Percentiles rank a stretch among this genome's conserved stretches.
Evolutionary conservation across 2,888 invertebrate species (phyloP).

Genomic region (Eumerus sabulonum): DNA sequence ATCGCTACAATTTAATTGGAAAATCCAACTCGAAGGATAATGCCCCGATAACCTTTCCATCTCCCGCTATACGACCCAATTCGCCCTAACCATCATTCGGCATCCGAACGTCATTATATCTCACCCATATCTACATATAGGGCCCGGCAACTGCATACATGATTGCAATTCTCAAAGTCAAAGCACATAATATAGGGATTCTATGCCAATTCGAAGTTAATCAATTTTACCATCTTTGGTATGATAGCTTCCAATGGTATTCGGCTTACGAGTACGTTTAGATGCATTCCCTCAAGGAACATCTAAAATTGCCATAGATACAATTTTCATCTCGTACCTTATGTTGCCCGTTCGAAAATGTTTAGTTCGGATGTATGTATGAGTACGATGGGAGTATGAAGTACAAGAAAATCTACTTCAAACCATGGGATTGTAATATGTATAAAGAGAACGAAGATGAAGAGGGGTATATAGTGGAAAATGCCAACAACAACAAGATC

Average conservation of each 20-base stretch:
- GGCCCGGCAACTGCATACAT: conserved; percentile 32
- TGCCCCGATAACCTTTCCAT: conserved; percentile 28
- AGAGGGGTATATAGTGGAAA: background rate
- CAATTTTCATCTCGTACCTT: conserved; percentile 29
- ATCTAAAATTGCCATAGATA: conserved; percentile 42
- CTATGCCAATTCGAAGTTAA: conserved; percentile 26
- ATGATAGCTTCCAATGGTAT: conserved; percentile 20
- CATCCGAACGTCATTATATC: conserved; percentile 32
- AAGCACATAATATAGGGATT: conserved; percentile 44
- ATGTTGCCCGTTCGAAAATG: conserved; percentile 53
- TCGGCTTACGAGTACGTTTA: too few relatives aligned
- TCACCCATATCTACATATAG: conserved; percentile 46
- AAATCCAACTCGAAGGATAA: background rate
- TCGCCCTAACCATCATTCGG: conserved; percentile 13
- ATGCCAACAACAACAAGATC: conserved; percentile 9
- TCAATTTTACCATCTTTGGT: conserved; percentile 53
- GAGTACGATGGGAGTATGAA: background rate
- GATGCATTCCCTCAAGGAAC: conserved; percentile 34
- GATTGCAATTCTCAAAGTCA: conserved; percentile 29
- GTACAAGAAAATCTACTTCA: conserved; percentile 34
- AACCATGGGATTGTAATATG: conserved; percentile 1
- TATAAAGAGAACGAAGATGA: too few relatives aligned
- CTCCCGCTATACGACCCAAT: conserved; percentile 20
- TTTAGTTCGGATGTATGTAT: conserved; percentile 35
- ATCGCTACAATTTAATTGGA: too few relatives aligned